phyloP scores from a whole-genome alignment of 2,888 invertebrate species.

The Amphipyra berbera region DNA sequence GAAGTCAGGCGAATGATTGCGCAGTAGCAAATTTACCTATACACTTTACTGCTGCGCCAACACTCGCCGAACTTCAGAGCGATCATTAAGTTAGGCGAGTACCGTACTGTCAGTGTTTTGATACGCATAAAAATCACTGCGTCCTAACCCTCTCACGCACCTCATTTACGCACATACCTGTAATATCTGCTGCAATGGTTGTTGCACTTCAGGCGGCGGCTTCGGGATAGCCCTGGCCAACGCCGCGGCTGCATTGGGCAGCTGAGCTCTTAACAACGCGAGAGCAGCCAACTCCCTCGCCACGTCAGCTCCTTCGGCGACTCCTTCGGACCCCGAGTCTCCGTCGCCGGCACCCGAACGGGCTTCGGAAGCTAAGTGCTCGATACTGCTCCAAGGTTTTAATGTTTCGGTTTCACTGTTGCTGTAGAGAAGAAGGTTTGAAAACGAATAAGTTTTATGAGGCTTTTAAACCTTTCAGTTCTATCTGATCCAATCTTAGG shows the following conservation, averaged over 20 bases:
- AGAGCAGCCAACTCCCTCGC: constrained; percentile 82
- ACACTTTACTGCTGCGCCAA: no score
- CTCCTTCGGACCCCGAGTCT: constrained; percentile 71
- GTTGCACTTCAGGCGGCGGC: constrained; percentile 65
- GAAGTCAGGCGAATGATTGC: no score
- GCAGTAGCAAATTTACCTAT: no score
- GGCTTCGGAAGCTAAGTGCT: constrained; percentile 11
- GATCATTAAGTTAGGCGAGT: no score
- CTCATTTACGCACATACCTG: constrained; percentile 7
- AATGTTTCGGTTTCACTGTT: constrained; percentile 7
- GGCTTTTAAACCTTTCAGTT: not conserved
- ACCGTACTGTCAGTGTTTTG: no score
- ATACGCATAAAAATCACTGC: no score
- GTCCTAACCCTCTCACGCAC: no score
- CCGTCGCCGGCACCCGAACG: constrained; percentile 41
- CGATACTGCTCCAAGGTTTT: constrained; percentile 47
- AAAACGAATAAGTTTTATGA: not conserved
- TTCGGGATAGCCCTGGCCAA: constrained; percentile 69
- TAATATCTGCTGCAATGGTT: constrained; percentile 70
- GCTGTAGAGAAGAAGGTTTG: constrained; percentile 3
- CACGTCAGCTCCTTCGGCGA: constrained; percentile 83
- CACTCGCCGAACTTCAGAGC: no score
- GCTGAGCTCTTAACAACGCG: constrained; percentile 73
- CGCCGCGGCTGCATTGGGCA: constrained; percentile 68
- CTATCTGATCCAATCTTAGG: not conserved